These are phyloP conservation scores for Epirrhoe tristata DNA, from an alignment of 2,888 invertebrate species.

Conservation along the genomic window DNA sequence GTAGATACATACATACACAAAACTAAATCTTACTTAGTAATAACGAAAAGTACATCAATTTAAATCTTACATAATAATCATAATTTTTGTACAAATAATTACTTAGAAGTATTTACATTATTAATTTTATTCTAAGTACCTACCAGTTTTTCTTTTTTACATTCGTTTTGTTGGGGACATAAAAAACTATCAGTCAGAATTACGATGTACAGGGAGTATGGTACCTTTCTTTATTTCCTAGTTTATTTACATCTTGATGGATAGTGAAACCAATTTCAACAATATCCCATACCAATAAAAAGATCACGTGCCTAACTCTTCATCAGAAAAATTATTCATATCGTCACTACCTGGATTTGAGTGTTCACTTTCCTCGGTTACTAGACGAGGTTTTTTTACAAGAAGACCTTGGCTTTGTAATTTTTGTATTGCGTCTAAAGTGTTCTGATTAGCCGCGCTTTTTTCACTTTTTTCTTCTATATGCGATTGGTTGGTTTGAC, in stretches of 20 bases:
- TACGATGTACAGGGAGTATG: neutral
- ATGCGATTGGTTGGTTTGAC: constrained; percentile 66
- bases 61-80: constrained; percentile 2
- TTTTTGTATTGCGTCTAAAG: constrained; percentile 76
- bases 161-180: constrained; percentile 5
- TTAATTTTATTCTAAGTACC: neutral
- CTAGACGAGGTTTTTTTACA: constrained; percentile 74
- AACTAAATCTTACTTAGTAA: constrained; percentile 1
- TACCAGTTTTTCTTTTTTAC: neutral
- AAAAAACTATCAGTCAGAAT: constrained; percentile 28
- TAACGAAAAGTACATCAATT: constrained; percentile 8
- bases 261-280: constrained; percentile 1
- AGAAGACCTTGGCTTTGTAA: constrained; percentile 76
- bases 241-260: neutral
- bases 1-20: neutral
- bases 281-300: neutral
- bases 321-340: constrained; percentile 49
- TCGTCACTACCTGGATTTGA: constrained; percentile 58
- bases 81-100: constrained; percentile 26
- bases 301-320: constrained; percentile 51
- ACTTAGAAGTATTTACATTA: constrained; percentile 8
- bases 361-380: constrained; percentile 59
- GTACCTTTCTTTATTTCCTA: neutral
- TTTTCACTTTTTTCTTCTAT: constrained; percentile 67
- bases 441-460: constrained; percentile 61